phyloP scores from a whole-genome alignment of 2,113 vertebrate species.

The Stegostoma tigrinum region DNA sequence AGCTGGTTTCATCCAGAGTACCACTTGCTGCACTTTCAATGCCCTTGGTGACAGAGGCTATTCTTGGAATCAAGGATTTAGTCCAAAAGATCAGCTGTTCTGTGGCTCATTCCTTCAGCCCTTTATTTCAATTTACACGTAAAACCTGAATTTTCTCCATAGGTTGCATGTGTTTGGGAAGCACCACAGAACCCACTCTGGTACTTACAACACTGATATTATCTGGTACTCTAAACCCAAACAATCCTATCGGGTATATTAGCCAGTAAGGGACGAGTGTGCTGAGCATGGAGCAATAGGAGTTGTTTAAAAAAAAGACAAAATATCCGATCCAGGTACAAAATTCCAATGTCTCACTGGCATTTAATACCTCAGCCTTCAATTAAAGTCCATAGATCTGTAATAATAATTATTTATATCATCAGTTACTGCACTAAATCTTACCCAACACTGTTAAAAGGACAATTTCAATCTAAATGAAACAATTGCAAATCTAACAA shows the following conservation, averaged over 20 bases:
- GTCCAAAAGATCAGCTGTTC: not conserved
- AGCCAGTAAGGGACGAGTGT: not conserved
- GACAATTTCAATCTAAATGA: not conserved
- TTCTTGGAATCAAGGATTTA: not conserved
- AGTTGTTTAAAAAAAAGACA: not conserved
- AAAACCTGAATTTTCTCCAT: not conserved
- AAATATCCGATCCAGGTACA: not conserved
- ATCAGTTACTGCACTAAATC: not conserved
- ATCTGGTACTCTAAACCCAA: not conserved
- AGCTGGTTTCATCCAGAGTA: not conserved
- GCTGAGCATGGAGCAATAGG: not conserved
- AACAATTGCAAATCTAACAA: not conserved
- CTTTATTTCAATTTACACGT: not conserved
- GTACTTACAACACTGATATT: not conserved
- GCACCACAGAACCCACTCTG: not conserved
- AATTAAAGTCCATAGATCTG: not conserved
- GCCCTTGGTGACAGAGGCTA: not conserved
- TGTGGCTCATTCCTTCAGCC: not conserved
- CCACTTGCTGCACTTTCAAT: not conserved
- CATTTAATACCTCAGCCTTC: not conserved
- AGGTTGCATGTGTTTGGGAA: not conserved
- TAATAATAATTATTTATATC: not conserved
- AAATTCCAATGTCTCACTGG: not conserved
- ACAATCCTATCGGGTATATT: not conserved
- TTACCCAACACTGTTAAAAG: not conserved